Conservation (phyloP, 2,113 vertebrate species). For the Passer domesticus region DNA sequence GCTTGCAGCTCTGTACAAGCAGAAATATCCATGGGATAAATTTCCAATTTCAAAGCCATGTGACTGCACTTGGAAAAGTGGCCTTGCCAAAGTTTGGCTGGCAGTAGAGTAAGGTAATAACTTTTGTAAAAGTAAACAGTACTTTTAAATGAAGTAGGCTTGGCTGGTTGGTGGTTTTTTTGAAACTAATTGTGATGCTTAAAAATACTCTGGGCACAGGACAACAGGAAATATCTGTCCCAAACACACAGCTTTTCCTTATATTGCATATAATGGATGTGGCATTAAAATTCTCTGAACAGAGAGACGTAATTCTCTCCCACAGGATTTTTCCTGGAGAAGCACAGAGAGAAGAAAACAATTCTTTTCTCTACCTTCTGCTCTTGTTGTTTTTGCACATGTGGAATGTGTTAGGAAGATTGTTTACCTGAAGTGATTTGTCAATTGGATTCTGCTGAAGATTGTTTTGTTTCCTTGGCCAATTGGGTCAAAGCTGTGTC, state of each 20-base stretch:
- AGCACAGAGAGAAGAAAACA: no score
- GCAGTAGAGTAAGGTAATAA: fast-evolving
- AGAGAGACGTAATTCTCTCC: no score
- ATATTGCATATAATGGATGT: neutral
- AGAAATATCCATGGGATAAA: neutral
- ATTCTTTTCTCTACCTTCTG: no score
- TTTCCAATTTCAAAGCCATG: neutral
- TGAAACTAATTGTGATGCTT: neutral
- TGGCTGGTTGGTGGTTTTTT: neutral
- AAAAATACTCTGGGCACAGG: neutral
- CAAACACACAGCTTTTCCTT: neutral
- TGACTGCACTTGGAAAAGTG: neutral
- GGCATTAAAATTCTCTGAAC: no score
- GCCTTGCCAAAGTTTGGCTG: neutral
- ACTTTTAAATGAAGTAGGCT: neutral
- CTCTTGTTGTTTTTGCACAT: no score
- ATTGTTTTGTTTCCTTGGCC: no score
- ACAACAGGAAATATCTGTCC: neutral
- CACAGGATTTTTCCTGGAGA: no score
- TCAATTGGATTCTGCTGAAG: no score
- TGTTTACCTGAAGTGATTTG: no score
- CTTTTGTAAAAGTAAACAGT: neutral
- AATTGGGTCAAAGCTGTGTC: no score
- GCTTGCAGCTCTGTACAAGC: neutral
- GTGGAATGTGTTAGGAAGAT: no score